Evolutionary conservation across 2,797 vertebrate species (phyloP), one percentile per base, ranked within the genome.

Genomic region (Galaxias olidus): DNA sequence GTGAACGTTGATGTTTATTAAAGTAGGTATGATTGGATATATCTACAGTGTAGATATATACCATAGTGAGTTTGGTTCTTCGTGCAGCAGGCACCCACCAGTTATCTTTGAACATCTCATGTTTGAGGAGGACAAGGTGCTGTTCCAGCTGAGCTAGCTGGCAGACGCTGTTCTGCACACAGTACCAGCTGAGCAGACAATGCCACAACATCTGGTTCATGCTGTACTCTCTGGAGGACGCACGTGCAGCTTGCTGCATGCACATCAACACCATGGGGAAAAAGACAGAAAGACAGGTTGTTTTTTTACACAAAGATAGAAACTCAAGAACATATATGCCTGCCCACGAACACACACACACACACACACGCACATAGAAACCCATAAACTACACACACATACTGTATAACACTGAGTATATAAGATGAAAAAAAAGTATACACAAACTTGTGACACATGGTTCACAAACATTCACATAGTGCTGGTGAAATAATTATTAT

Each of bases 141-240:
- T 85, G 43, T 7, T 88, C 75, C 60, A 87, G 81, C 19, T 84
- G 55, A 53, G 75, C 59, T 64, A 84, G 55, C 63, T 78, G 65
- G 61, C 69, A 56, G 58, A 46, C 77, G 9, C 76, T 78, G 56
- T 80, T 85, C 64, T 86, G 78, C 59, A 81, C 74, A 77, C 85
- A 90, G 68, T 83, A 66, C 83, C 82, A 87, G 64, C 78, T 73
- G 71, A 86, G 19, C 10, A 90, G 74, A 14, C 76, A 87, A 8
- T 84, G 74, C 76, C 80, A 88, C 57, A 91, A 67, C 54, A 90
- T 80, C n/a, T 75, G 65, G 47, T 65, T 84, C 41, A 82, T 62
- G 63, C 81, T 56, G 51, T 63, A 73, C 17, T 56, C 13, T 65
- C 63, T 63, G 15, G 40, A 48, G 54, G 48, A 60, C 30, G 58